Evolutionary conservation across 2,113 vertebrate genomes (phyloP).

Genomic region (Hemiscyllium ocellatum): DNA sequence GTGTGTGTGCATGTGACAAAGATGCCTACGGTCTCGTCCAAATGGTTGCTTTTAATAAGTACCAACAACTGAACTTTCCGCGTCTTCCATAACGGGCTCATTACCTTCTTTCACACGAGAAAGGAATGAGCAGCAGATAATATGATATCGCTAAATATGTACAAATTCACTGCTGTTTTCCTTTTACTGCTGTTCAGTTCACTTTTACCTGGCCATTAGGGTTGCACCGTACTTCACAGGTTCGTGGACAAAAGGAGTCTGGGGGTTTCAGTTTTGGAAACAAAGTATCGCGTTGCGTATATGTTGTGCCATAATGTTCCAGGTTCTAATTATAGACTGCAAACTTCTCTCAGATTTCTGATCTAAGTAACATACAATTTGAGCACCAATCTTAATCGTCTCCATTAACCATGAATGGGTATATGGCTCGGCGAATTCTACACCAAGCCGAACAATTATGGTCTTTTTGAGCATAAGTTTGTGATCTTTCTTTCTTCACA

Average conservation of each 20-base stretch:
- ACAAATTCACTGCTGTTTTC: background rate
- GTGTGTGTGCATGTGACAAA: background rate
- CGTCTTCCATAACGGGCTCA: background rate
- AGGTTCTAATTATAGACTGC: background rate
- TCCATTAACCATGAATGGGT: background rate
- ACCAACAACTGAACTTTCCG: background rate
- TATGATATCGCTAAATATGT: too few relatives aligned
- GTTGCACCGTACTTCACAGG: background rate
- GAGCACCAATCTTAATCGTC: background rate
- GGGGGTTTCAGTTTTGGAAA: background rate
- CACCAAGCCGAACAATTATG: background rate
- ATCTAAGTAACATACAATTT: background rate
- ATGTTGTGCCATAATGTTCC: background rate
- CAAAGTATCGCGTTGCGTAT: background rate
- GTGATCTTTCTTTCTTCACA: too few relatives aligned
- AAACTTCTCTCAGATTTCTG: background rate
- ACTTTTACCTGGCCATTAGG: background rate
- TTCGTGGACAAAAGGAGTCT: background rate
- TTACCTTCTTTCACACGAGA: background rate
- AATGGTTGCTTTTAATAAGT: background rate
- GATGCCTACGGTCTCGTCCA: background rate
- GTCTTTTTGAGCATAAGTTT: background rate
- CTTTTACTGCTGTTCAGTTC: background rate
- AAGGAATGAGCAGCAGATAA: background rate
- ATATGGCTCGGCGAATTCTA: background rate